Conservation (phyloP, 2,797 vertebrate genomes). For the Syndactyla subalaris region DNA sequence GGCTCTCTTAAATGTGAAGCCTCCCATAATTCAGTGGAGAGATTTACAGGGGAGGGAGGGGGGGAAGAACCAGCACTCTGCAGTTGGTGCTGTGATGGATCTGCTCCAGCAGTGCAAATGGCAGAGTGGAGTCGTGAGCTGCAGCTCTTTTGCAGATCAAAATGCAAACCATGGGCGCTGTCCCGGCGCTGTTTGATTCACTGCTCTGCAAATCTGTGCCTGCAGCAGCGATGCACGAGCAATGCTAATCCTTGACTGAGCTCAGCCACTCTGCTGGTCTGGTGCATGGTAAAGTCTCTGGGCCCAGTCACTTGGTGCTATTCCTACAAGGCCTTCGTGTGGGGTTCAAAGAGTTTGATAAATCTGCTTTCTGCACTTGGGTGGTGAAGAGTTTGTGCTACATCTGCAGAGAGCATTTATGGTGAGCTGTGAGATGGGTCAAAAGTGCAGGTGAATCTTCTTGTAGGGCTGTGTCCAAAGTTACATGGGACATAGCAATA, state of each 20-base stretch:
- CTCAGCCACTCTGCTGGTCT: not conserved
- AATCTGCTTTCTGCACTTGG: not conserved
- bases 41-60: not conserved
- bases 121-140: not conserved
- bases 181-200: not conserved
- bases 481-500: accelerated
- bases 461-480: not conserved
- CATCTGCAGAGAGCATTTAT: not conserved
- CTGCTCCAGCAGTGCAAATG: not conserved
- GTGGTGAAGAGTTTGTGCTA: not conserved
- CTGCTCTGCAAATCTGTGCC: not conserved
- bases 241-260: not conserved
- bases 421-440: not conserved
- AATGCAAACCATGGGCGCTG: not conserved
- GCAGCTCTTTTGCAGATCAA: not conserved
- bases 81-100: not conserved
- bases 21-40: not conserved
- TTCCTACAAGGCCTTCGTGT: not conserved
- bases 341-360: not conserved
- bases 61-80: not conserved
- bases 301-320: not conserved
- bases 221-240: not conserved
- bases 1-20: not conserved
- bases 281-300: not conserved
- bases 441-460: not conserved